Conservation (phyloP, 64 coral and sea anemone genomes). For the Pocillopora damicornis region DNA sequence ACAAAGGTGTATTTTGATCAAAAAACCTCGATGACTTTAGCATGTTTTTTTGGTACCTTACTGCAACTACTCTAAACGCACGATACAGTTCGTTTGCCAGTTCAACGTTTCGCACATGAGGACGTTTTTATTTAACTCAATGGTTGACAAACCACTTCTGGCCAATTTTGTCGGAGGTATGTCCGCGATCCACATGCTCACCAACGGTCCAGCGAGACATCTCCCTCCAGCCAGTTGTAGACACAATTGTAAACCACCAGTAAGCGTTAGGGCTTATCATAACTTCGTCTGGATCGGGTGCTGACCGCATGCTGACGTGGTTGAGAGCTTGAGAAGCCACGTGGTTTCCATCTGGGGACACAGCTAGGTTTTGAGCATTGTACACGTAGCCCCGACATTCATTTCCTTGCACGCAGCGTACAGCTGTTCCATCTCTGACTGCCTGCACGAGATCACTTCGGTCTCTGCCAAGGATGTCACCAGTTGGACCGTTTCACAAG, state of each 20-base stretch:
- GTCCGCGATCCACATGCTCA: constrained; percentile 62
- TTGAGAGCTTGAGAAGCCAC: constrained; percentile 69
- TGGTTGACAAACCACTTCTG: constrained; percentile 73
- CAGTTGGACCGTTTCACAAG: constrained; percentile 29
- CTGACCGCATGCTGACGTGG: constrained; percentile 54
- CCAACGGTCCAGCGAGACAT: constrained; percentile 87
- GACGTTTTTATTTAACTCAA: not conserved
- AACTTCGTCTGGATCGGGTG: constrained; percentile 35
- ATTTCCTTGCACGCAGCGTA: constrained; percentile 71
- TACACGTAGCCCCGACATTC: constrained; percentile 47
- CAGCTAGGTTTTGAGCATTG: constrained; percentile 70
- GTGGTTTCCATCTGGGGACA: constrained; percentile 50
- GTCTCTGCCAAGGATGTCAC: constrained; percentile 20
- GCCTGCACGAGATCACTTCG: constrained; percentile 38
- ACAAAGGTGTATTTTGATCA: too few relatives aligned
- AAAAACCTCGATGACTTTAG: too few relatives aligned
- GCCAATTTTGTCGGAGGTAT: constrained; percentile 55
- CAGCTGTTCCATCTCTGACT: constrained; percentile 60
- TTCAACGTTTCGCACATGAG: too few relatives aligned
- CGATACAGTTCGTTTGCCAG: too few relatives aligned
- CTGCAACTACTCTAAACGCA: too few relatives aligned
- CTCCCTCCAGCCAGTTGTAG: constrained; percentile 60
- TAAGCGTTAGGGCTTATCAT: constrained; percentile 62
- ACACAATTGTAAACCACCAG: constrained; percentile 84
- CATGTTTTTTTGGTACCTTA: too few relatives aligned